A percentile compares a stretch with the other conserved stretches of the same genome.
Evolutionary conservation across 2,797 vertebrate species (phyloP).

Genomic region (Schizopygopsis malacanthus): DNA sequence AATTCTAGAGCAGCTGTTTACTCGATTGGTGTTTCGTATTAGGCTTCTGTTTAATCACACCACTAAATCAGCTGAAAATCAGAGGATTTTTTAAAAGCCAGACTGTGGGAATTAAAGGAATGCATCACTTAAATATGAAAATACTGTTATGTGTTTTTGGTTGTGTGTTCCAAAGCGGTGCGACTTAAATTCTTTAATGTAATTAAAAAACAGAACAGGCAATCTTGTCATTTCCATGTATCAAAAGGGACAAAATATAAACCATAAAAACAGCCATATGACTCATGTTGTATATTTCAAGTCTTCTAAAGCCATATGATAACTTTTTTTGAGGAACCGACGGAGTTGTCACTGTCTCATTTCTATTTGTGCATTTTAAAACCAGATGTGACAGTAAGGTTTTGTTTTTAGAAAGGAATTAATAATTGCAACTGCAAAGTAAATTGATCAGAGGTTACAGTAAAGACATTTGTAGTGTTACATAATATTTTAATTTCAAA

Average conservation of each 20-base stretch:
- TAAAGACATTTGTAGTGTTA: neutral
- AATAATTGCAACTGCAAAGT: neutral
- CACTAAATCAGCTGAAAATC: slow-evolving; percentile 31
- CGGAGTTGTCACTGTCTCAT: neutral
- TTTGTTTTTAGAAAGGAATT: neutral
- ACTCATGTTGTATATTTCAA: neutral
- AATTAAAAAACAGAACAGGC: neutral
- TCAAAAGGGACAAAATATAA: neutral
- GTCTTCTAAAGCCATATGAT: neutral
- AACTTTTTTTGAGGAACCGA: neutral
- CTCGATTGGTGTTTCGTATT: slow-evolving; percentile 10
- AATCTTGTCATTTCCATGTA: neutral
- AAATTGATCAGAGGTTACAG: neutral
- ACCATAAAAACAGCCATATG: neutral
- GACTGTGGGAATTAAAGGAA: slow-evolving; percentile 17
- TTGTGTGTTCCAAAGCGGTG: neutral
- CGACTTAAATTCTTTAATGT: neutral
- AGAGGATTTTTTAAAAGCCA: slow-evolving; percentile 4
- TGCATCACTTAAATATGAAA: neutral
- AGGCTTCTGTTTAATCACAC: slow-evolving; percentile 33
- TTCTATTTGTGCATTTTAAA: neutral
- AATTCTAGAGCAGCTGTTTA: slow-evolving; percentile 26
- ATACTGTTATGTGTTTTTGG: neutral
- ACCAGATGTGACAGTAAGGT: neutral
- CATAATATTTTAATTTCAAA: neutral